A percentile compares a stretch with the other conserved stretches of the same genome.
Evolutionary conservation across 2,888 invertebrate genomes (phyloP).

Genomic region (Bedellia somnulentella): DNA sequence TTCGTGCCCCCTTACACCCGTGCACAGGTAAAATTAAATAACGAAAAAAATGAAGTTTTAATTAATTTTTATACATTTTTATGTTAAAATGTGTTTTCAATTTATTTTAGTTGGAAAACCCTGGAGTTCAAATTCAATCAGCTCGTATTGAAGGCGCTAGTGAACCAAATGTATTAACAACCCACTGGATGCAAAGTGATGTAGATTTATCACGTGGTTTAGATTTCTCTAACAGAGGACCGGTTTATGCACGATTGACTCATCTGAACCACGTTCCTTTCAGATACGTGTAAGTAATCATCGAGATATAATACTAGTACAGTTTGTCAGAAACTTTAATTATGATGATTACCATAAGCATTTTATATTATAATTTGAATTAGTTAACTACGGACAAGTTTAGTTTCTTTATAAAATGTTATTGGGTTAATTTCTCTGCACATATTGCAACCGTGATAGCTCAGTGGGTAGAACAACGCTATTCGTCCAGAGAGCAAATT

Average conservation of each 20-base stretch:
- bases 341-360: no score
- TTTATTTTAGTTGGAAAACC: slow-evolving; percentile 57
- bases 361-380: no score
- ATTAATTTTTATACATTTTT: slow-evolving; percentile 1
- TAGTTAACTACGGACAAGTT: no score
- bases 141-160: slow-evolving; percentile 50
- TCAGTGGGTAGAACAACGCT: no score
- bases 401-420: no score
- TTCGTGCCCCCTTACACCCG: slow-evolving; percentile 34
- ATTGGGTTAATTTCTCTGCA: no score
- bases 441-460: no score
- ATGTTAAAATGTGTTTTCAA: slow-evolving; percentile 1
- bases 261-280: slow-evolving; percentile 78
- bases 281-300: slow-evolving; percentile 60
- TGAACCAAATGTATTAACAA: slow-evolving; percentile 61
- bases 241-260: slow-evolving; percentile 71
- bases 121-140: slow-evolving; percentile 57
- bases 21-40: slow-evolving; percentile 46
- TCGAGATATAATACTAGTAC: no score
- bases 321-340: no score
- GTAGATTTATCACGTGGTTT: slow-evolving; percentile 79
- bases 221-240: slow-evolving; percentile 72
- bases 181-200: slow-evolving; percentile 80
- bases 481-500: no score
- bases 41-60: not conserved